These are phyloP conservation scores for Margaritifera margaritifera DNA, from an alignment of 2,888 invertebrate species.

Conservation along the genomic window DNA sequence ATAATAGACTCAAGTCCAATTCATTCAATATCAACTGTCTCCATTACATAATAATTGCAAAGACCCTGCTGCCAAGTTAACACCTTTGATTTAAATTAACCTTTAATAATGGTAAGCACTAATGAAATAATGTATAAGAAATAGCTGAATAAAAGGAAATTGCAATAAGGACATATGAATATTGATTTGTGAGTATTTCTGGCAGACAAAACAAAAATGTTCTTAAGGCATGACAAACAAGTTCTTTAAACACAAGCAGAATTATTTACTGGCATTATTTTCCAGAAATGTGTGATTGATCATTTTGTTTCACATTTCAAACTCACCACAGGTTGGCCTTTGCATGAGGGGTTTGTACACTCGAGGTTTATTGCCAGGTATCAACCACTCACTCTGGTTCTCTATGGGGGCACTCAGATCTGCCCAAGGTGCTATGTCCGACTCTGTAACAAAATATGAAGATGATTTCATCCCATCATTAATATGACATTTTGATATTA, in stretches of 20 bases:
- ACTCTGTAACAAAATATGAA: conserved; percentile 41
- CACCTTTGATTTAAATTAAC: too few species aligned
- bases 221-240: neutral
- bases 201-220: neutral
- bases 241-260: neutral
- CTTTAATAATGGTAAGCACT: too few species aligned
- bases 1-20: too few species aligned
- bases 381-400: conserved; percentile 78
- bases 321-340: conserved; percentile 85
- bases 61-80: too few species aligned
- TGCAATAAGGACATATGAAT: too few species aligned
- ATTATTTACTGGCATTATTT: neutral
- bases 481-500: too few species aligned
- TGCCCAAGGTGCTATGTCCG: conserved; percentile 63
- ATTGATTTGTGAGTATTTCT: too few species aligned
- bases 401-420: conserved; percentile 53
- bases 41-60: too few species aligned
- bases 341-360: conserved; percentile 83
- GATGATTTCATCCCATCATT: too few species aligned
- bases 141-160: too few species aligned
- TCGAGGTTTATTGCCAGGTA: conserved; percentile 81
- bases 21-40: too few species aligned
- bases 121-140: too few species aligned
- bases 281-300: neutral
- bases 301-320: neutral